A percentile compares a stretch with the other conserved stretches of the same genome.
Conservation (phyloP, 2,888 invertebrate genomes). For the Calameuta pallipes region DNA sequence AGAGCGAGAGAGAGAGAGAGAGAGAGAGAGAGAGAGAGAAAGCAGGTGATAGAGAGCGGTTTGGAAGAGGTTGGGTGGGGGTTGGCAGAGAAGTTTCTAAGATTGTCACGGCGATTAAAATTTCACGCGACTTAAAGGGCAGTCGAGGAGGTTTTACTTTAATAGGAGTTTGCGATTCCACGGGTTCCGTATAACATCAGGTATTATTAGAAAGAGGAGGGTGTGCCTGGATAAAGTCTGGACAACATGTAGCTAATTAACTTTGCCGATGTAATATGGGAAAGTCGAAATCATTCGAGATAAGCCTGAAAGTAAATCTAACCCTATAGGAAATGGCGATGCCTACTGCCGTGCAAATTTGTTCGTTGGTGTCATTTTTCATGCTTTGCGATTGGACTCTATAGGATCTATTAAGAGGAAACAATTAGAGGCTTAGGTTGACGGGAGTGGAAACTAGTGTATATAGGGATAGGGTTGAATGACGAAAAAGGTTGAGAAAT, state of each 20-base stretch:
- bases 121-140: slow-evolving; percentile 27
- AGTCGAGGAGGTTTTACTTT: slow-evolving; percentile 25
- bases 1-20: slow-evolving; percentile 3
- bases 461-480: not conserved
- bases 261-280: not conserved
- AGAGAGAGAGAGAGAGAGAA: slow-evolving; percentile 14
- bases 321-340: not conserved
- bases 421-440: not conserved
- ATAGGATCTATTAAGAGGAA: not conserved
- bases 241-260: slow-evolving; percentile 27
- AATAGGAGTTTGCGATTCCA: slow-evolving; percentile 31
- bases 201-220: slow-evolving; percentile 30
- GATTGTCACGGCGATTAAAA: slow-evolving; percentile 37
- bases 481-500: slow-evolving; percentile 14
- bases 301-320: not conserved
- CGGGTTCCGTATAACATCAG: slow-evolving; percentile 20
- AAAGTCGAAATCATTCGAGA: not conserved
- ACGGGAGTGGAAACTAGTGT: not conserved
- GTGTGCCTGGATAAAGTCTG: slow-evolving; percentile 24
- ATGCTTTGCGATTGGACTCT: not conserved
- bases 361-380: not conserved
- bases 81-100: slow-evolving; percentile 17
- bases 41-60: slow-evolving; percentile 6
- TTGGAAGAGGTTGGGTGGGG: not conserved
- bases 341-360: slow-evolving; percentile 6